Evolutionary conservation across 2,888 invertebrate genomes (phyloP).

Genomic region (Drosophila rellima): DNA sequence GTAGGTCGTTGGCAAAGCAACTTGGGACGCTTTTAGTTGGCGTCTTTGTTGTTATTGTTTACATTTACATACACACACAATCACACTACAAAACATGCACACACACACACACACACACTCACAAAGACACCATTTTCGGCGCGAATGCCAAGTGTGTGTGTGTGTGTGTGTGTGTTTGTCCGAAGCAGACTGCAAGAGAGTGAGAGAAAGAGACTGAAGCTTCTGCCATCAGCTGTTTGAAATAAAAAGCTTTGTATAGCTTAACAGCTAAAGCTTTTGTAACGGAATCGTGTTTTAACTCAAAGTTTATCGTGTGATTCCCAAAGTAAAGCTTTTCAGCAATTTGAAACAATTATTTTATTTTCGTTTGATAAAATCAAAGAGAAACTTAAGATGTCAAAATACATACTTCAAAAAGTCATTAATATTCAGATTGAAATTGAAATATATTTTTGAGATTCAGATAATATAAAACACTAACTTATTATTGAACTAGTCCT

Average conservation of each 20-base stretch:
- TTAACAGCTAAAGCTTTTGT: background rate
- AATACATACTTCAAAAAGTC: no score
- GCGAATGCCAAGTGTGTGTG: slow-evolving; percentile 7
- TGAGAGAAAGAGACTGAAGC: slow-evolving; percentile 1
- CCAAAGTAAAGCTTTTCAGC: background rate
- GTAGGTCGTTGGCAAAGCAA: slow-evolving; percentile 37
- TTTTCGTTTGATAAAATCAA: no score
- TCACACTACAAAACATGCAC: background rate
- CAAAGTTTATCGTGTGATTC: background rate
- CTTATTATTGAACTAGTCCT: no score
- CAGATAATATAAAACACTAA: no score
- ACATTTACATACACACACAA: slow-evolving; percentile 53
- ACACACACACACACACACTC: slow-evolving; percentile 11
- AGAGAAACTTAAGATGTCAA: no score
- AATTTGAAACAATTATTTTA: background rate
- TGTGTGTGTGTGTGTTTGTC: slow-evolving; percentile 9
- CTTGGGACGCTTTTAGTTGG: slow-evolving; percentile 45
- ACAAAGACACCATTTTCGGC: slow-evolving; percentile 25
- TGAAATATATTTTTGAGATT: no score
- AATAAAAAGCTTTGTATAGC: slow-evolving; percentile 5
- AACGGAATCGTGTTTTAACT: background rate
- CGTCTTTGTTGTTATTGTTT: slow-evolving; percentile 75
- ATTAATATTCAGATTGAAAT: no score
- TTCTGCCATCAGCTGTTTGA: slow-evolving; percentile 35
- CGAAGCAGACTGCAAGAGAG: background rate